phyloP scores from a whole-genome alignment of 2,888 invertebrate species.

The Odontothrips loti region DNA sequence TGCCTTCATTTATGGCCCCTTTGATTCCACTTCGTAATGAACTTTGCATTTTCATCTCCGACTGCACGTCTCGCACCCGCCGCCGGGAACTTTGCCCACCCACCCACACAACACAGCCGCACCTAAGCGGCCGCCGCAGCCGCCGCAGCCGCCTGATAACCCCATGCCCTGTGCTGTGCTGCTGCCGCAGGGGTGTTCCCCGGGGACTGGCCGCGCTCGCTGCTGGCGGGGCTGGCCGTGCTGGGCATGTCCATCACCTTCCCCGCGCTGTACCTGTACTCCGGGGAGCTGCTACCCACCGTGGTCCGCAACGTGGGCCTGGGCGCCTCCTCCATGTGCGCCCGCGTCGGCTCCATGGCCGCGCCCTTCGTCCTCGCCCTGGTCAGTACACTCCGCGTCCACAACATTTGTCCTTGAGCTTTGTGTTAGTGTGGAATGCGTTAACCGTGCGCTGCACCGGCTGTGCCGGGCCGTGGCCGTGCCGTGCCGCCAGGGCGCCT shows the following conservation, averaged over 20 bases:
- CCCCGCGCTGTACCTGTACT: conserved; percentile 80
- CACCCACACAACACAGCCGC: too few relatives aligned
- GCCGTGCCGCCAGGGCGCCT: conserved; percentile 32
- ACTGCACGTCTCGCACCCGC: too few relatives aligned
- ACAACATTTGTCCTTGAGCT: too few relatives aligned
- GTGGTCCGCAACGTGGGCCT: conserved; percentile 82
- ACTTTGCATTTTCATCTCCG: too few relatives aligned
- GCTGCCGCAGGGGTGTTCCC: neutral
- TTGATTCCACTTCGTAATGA: too few relatives aligned
- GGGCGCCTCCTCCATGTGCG: conserved; percentile 79
- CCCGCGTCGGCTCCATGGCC: conserved; percentile 78
- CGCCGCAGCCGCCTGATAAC: too few relatives aligned
- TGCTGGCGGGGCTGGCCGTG: conserved; percentile 69
- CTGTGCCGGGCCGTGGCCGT: neutral
- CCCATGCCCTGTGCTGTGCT: too few relatives aligned
- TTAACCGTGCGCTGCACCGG: conserved; percentile 28
- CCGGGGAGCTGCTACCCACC: conserved; percentile 85
- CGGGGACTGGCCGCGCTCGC: conserved; percentile 52
- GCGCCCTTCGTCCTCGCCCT: conserved; percentile 79
- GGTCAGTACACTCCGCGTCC: conserved; percentile 41
- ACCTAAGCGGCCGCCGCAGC: too few relatives aligned
- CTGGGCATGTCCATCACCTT: conserved; percentile 79
- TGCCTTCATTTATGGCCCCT: too few relatives aligned
- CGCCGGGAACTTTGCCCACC: too few relatives aligned
- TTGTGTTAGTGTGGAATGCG: too few relatives aligned